Evolutionary conservation across 30 jellyfish, hydroid and myxozoan species (phyloP).

Genomic region (Cassiopea xamachana): DNA sequence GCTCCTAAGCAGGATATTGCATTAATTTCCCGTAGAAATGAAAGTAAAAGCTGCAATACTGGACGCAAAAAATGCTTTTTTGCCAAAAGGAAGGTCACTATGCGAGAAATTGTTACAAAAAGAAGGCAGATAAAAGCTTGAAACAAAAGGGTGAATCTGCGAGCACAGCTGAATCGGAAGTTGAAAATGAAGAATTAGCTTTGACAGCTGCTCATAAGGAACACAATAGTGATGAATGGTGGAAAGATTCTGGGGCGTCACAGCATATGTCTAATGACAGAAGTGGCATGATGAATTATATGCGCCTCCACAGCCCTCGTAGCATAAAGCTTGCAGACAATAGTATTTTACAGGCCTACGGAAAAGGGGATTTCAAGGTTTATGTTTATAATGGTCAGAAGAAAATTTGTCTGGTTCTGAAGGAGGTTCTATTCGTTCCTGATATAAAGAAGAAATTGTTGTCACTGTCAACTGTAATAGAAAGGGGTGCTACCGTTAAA

Average conservation of each 20-base stretch:
- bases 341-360: neutral
- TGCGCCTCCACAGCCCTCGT: neutral
- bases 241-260: slow-evolving; percentile 60
- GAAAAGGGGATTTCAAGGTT: neutral
- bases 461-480: slow-evolving; percentile 41
- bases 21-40: neutral
- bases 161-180: neutral
- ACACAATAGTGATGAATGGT: slow-evolving; percentile 6
- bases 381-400: neutral
- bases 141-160: slow-evolving; percentile 1
- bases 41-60: neutral
- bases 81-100: slow-evolving; percentile 38
- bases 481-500: slow-evolving; percentile 17
- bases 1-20: neutral
- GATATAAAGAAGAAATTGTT: slow-evolving; percentile 7
- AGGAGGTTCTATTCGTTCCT: slow-evolving; percentile 31
- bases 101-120: slow-evolving; percentile 50
- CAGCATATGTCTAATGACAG: slow-evolving; percentile 39
- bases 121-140: slow-evolving; percentile 37
- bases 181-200: neutral
- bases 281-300: slow-evolving; percentile 24
- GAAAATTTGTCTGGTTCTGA: neutral
- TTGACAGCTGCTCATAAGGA: neutral
- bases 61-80: slow-evolving; percentile 37
- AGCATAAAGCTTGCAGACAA: slow-evolving; percentile 19